These are phyloP conservation scores for Torymus tubicola DNA, from an alignment of 2,888 invertebrate species.

Conservation along the genomic window DNA sequence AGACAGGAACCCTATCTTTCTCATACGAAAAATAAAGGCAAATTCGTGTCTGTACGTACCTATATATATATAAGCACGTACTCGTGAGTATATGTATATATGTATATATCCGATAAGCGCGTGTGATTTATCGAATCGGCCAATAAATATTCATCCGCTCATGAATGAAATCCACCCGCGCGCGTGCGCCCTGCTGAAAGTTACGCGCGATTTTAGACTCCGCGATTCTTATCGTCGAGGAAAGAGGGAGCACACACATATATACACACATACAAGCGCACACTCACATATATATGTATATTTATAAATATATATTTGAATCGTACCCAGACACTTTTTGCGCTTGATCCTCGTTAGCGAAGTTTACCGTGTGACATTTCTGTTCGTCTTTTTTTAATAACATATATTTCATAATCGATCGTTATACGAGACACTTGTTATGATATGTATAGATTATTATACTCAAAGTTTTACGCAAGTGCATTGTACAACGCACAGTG, in stretches of 20 bases:
- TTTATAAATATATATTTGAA: too few relatives aligned
- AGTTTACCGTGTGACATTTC: too few relatives aligned
- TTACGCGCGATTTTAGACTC: slow-evolving; percentile 37
- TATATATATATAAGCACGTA: not conserved
- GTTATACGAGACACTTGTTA: too few relatives aligned
- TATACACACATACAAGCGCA: not conserved
- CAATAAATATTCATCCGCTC: slow-evolving; percentile 60
- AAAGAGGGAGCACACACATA: not conserved
- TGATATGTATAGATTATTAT: too few relatives aligned
- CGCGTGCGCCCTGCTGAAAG: not conserved
- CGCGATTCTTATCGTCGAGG: slow-evolving; percentile 37
- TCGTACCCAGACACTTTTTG: too few relatives aligned
- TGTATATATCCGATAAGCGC: not conserved
- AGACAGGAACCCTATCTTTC: not conserved
- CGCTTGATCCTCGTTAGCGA: too few relatives aligned
- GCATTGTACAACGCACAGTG: not conserved
- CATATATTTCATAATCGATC: too few relatives aligned
- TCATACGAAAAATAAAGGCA: not conserved
- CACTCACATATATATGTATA: not conserved
- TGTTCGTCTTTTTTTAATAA: too few relatives aligned
- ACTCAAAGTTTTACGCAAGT: too few relatives aligned
- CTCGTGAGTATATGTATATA: not conserved
- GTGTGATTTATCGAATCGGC: slow-evolving; percentile 54
- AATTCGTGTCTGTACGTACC: not conserved
- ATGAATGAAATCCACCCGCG: slow-evolving; percentile 55